Conservation (phyloP, 2,113 vertebrate genomes). For the Prolemur simus region DNA sequence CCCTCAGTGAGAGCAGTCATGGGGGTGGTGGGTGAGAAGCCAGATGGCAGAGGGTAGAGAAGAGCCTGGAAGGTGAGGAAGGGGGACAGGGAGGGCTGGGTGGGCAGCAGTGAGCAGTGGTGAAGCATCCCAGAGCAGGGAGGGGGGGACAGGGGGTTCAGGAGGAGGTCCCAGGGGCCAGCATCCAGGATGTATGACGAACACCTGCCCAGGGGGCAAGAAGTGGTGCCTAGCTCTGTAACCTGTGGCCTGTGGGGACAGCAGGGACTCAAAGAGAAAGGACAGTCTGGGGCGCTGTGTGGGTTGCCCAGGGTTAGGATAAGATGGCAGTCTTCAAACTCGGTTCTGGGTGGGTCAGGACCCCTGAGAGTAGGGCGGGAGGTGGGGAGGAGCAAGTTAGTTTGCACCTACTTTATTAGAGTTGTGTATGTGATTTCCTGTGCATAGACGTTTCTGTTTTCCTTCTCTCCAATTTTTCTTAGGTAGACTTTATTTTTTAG, state of each 20-base stretch:
- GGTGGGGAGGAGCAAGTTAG: neutral
- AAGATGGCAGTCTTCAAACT: neutral
- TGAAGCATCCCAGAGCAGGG: neutral
- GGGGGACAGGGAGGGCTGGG: neutral
- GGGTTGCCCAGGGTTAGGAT: neutral
- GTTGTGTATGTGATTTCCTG: neutral
- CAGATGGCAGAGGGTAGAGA: neutral
- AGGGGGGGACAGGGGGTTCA: accelerated
- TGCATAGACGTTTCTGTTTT: neutral
- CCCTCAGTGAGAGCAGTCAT: neutral
- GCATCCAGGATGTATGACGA: neutral
- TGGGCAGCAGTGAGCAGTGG: neutral
- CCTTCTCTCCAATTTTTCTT: neutral
- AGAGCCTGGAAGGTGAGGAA: neutral
- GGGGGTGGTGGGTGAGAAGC: neutral
- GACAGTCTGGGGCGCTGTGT: neutral
- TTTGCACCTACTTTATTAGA: neutral
- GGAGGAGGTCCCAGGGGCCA: too few relatives aligned
- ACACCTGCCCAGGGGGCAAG: neutral
- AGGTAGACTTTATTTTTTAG: neutral
- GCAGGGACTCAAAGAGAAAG: neutral
- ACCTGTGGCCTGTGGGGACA: neutral
- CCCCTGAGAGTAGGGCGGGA: neutral
- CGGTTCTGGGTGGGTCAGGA: neutral
- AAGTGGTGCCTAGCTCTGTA: neutral